Percentiles rank a stretch among this genome's conserved stretches.
Conservation (phyloP, 2,797 vertebrate genomes). For the Pangasius krempfi region DNA sequence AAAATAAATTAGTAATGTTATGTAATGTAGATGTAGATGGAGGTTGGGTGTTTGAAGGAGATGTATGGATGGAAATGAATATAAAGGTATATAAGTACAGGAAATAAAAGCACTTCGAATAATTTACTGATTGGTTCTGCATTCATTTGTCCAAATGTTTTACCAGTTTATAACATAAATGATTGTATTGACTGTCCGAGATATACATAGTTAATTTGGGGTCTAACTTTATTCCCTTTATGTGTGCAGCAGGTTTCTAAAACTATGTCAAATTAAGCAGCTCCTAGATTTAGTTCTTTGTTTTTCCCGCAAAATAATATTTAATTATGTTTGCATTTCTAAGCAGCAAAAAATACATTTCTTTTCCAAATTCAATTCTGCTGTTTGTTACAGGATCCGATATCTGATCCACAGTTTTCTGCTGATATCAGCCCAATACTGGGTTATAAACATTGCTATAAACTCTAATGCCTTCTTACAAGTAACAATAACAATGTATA, state of each 20-base stretch:
- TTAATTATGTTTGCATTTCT: slow-evolving; percentile 6
- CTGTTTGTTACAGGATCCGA: background rate
- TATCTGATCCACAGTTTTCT: background rate
- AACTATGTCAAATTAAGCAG: background rate
- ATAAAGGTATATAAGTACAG: background rate
- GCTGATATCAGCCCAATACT: background rate
- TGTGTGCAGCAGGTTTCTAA: background rate
- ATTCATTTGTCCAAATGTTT: background rate
- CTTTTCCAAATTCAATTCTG: background rate
- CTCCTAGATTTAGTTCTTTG: background rate
- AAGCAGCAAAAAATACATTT: background rate
- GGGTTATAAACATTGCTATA: background rate
- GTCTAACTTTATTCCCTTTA: background rate
- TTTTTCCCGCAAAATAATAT: background rate
- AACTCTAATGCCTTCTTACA: background rate
- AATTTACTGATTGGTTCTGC: background rate
- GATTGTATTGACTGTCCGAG: background rate
- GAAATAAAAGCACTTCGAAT: background rate
- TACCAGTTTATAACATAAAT: background rate
- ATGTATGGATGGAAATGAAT: too few species aligned
- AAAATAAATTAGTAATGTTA: too few species aligned
- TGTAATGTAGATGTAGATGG: too few species aligned
- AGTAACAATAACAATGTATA: background rate
- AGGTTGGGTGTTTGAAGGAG: too few species aligned
- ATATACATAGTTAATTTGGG: background rate